Percentiles rank a stretch among this genome's conserved stretches.
Conservation (phyloP, 2,113 vertebrate species). For the Scopus umbretta region DNA sequence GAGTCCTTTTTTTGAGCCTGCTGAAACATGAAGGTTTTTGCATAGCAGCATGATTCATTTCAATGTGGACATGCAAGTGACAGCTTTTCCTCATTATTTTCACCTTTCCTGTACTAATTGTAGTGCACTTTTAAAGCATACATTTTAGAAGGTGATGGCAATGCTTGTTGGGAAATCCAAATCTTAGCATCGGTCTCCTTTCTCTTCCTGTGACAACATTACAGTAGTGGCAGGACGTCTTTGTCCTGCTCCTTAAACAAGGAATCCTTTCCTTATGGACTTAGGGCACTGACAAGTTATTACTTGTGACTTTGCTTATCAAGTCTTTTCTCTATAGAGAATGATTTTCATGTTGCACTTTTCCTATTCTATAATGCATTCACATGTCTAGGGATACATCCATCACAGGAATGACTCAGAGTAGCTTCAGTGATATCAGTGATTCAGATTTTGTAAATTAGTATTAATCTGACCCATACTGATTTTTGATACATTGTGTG, state of each 20-base stretch:
- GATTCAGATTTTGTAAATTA: neutral
- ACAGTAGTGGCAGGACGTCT: neutral
- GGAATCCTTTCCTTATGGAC: neutral
- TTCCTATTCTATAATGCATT: neutral
- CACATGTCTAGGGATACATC: neutral
- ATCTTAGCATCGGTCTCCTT: neutral
- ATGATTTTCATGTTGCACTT: neutral
- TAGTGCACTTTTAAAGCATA: neutral
- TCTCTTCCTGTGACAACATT: neutral
- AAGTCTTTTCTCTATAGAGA: neutral
- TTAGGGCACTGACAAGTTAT: neutral
- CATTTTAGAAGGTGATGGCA: neutral
- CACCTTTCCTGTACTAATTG: neutral
- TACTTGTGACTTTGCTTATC: neutral
- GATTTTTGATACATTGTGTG: neutral
- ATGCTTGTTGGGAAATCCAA: neutral
- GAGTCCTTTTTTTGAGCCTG: neutral
- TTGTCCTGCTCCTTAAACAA: neutral
- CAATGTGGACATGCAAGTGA: neutral
- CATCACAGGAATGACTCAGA: neutral
- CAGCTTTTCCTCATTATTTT: neutral
- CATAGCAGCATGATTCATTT: neutral
- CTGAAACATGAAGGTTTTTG: neutral
- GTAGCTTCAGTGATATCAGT: neutral
- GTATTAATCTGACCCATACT: neutral